phyloP scores from a whole-genome alignment of 1,140 invertebrate genomes.

The Zaprionus tsacasi region DNA sequence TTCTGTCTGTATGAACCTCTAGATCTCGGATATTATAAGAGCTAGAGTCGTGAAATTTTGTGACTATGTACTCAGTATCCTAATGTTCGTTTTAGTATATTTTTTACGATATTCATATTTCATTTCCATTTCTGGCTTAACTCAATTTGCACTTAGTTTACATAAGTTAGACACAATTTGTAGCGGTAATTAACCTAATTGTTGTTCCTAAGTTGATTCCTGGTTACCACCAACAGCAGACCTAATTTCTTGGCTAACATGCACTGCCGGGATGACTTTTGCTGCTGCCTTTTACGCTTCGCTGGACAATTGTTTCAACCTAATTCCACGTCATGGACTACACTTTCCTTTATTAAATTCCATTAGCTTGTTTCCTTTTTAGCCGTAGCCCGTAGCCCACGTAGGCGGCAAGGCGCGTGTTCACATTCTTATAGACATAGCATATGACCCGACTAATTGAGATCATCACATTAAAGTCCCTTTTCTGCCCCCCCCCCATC shows the following conservation, averaged over 20 bases:
- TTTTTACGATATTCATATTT: neutral
- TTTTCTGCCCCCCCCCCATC: neutral
- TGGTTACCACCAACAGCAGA: neutral
- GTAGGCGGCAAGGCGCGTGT: neutral
- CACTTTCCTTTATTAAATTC: constrained; percentile 39
- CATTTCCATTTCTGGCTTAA: neutral
- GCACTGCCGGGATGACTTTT: constrained; percentile 1
- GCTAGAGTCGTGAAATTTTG: too few species aligned
- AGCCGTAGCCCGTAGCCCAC: neutral
- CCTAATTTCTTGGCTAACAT: neutral
- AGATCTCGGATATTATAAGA: too few species aligned
- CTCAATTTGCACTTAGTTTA: neutral
- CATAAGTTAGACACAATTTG: neutral
- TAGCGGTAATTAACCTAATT: constrained; percentile 19
- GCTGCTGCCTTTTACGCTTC: constrained; percentile 26
- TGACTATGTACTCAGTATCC: too few species aligned
- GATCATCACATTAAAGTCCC: constrained; percentile 36
- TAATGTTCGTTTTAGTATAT: neutral
- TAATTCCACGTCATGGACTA: constrained; percentile 26
- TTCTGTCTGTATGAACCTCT: too few species aligned
- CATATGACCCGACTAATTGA: constrained; percentile 46
- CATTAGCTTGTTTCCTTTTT: constrained; percentile 42
- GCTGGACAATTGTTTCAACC: constrained; percentile 39
- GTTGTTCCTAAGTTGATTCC: neutral
- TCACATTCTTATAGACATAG: constrained; percentile 14